Evolutionary conservation across 2,797 vertebrate species (phyloP).

Genomic region (Microctenopoma stevenorrisi): DNA sequence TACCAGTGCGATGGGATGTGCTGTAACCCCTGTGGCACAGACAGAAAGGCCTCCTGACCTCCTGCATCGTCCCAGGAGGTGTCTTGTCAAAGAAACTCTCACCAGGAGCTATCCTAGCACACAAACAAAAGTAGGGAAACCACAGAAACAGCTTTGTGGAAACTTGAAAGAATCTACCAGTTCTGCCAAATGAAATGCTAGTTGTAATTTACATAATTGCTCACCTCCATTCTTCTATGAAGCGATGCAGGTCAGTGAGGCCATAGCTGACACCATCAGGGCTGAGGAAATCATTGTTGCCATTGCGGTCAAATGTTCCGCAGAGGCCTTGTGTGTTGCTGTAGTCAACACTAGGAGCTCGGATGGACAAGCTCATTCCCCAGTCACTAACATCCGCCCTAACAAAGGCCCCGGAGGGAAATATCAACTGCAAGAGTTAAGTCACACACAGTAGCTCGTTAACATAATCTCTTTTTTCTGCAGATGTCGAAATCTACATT

Average conservation of each 20-base stretch:
- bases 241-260: constrained; percentile 61
- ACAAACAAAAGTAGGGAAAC: constrained; percentile 3
- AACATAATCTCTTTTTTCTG: constrained; percentile 19
- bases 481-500: neutral
- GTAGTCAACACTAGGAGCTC: constrained; percentile 79
- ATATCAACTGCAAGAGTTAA: constrained; percentile 80
- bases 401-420: constrained; percentile 87
- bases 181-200: neutral
- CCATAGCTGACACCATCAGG: constrained; percentile 48
- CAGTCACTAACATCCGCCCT: constrained; percentile 79
- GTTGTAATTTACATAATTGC: neutral
- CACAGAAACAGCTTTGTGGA: neutral
- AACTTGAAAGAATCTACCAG: too few species aligned
- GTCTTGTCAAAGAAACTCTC: constrained; percentile 86
- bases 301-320: constrained; percentile 83
- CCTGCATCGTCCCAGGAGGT: constrained; percentile 47
- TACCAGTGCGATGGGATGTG: constrained; percentile 34
- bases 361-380: constrained; percentile 85
- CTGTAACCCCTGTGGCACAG: constrained; percentile 70
- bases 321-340: constrained; percentile 82
- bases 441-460: constrained; percentile 42
- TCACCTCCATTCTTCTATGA: constrained; percentile 85
- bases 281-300: constrained; percentile 81
- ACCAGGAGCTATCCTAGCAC: constrained; percentile 82
- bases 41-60: constrained; percentile 77